Base-by-base conservation (phyloP, 2,888 invertebrate genomes). In the Ophion costatus region DNA sequence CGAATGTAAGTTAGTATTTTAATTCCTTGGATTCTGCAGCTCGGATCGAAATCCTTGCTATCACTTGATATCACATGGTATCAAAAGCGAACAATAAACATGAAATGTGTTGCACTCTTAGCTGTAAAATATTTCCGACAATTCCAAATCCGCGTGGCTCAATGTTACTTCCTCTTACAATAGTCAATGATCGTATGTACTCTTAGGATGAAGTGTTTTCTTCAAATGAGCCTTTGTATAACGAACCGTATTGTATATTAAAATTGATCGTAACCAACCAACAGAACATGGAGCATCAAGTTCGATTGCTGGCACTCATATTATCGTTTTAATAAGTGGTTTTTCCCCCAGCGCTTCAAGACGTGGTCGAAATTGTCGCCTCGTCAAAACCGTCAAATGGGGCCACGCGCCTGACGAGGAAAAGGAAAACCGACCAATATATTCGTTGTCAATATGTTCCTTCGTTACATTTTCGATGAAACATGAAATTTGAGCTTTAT, bases 401-500 rank as follows among this genome's bases (percentile, higher is more conserved):
- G 4, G n/a, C n/a, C 51, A 51, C 5, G 4, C 17, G 14, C 3
- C 51, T 17, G 2, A 11, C 5, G 51, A 51, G 51, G 51, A 51
- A 17, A 51, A 3, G 51, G 4, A 4, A 14, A 17, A 17, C 51
- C 51, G 17, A 17, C 17, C 51, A 17, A 51, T 51, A 51, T 51
- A 51, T 51, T 51, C 51, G 51, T 51, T 51, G 51, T 51, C 51
- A 51, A 51, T 51, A 17, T 14, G 0, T 17, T 51, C 17, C 51
- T 51, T 51, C 17, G 51, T 51, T 51, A 51, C 51, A 51, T 17
- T 14, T 17, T 51, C 51, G 17, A 51, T 51, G 51, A 51, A 51
- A 51, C 11, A 5, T 51, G 51, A 51, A 51, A 51, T 33, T 42
- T 67, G 59, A 67, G 24, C 24, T 42, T 76, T 69, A 67, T 77